Evolutionary conservation across 2,113 vertebrate genomes (phyloP), one percentile per base, ranked within the genome.

Genomic region (Gorilla gorilla): DNA sequence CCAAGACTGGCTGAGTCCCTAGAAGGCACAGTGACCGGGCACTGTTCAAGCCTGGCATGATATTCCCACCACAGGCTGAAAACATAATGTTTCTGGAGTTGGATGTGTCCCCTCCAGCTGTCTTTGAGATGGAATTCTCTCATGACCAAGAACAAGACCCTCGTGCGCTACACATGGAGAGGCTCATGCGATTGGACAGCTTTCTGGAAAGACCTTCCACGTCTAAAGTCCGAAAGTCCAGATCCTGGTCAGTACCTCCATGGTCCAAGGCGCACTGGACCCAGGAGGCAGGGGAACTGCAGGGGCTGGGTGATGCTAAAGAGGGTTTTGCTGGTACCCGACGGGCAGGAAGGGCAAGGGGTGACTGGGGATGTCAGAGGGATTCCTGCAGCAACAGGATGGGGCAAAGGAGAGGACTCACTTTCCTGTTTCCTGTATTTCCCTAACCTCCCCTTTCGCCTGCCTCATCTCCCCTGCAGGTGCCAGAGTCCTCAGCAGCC

Each of bases 41-140:
- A 3, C 68, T 61, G 72, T 80, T 93, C n/a, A 86, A 13, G 2
- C 84, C 94, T 14, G 72, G 38, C 38, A 48, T 66, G 20, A 16
- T 80, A 30, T 45, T 88, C 16, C 16, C 76, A 17, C 72, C 48
- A 17, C 93, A 99, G 99, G 99, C 99, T 75, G 99, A 99, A 98
- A 99, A 99, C 98, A 99, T 99, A 97, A 99, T 99, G 99, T 99
- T 99, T 96, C 97, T 99, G 98, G 99, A 99, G 98, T 98, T 99
- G 98, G 99, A 99, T 96, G 98, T 99, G 97, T 99, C 99, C 94
- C 99, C 99, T 32, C 99, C 99, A 0, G 99, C 99, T 66, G 98
- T 99, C 84, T 99, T 99, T 61, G 99, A 99, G 76, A 98, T 99
- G 45, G 99, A 99, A 94, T 98, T 98, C 93, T 98, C 98, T 87